Evolutionary conservation across 2,888 invertebrate genomes (phyloP), one percentile per base, ranked within the genome.

Genomic region (Diploptera punctata): DNA sequence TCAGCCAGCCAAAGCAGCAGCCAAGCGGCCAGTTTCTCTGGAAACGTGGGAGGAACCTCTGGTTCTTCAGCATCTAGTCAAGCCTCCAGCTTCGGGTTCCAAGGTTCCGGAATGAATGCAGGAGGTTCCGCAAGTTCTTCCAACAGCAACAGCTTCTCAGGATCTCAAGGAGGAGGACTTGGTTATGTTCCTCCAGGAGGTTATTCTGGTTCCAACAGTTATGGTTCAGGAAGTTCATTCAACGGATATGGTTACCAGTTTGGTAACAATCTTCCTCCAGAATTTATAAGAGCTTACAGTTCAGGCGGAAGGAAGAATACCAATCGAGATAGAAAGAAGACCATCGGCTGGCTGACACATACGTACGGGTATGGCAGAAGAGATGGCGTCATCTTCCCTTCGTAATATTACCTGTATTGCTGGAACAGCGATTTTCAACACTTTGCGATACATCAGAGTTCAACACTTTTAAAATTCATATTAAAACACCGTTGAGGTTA

Each of bases 81-180:
- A 29, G 70, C 70, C 44, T 33, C 62, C 49, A 65, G 67, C 65
- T 49, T 31, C 33, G 70, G 70, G 9, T 70, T 61, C 70, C 54
- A 44, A 2, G 57, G 26, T 18, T 10, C 49, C 13, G 62, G 71
- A 16, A 68, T 61, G 29, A 26, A 49, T 47, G 38, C 54, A 21
- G 18, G 43, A 70, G 57, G 47, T 44, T 16, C 76, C 72, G 31
- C 73, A 72, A 62, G 70, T 67, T 9, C 74, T 70, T 10, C 74
- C 62, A 33, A 69, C 67, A 44, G 60, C 13, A 24, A 57, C 16
- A 10, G 57, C 5, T 57, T 57, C 57, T 29, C 57, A 31, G 31
- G 26, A 16, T 13, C 13, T 16, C 57, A 21, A 13, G 31, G 16
- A 2, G 26, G 29, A 2, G 26, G 29, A 29, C 5, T 3, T 29